Evolutionary conservation across 2,113 vertebrate species (phyloP).

Genomic region (Eublepharis macularius): DNA sequence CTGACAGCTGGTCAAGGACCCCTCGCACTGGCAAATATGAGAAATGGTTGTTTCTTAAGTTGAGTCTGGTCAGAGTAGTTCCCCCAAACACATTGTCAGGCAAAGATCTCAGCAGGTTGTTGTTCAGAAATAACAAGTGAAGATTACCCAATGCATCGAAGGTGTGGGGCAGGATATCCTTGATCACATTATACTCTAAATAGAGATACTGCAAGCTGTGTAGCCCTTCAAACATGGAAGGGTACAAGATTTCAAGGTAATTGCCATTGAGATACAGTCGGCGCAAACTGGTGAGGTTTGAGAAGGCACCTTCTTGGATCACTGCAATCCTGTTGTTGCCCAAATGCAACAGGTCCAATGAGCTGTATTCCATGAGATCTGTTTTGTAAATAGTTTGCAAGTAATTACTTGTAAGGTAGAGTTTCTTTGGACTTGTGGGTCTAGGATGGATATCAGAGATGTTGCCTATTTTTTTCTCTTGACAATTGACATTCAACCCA

Average conservation of each 20-base stretch:
- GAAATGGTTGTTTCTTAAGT: constrained; percentile 97
- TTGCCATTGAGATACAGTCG: constrained; percentile 97
- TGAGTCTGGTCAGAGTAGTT: constrained; percentile 93
- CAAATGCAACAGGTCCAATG: constrained; percentile 93
- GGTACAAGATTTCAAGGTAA: constrained; percentile 92
- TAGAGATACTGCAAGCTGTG: constrained; percentile 97
- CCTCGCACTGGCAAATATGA: constrained; percentile 90
- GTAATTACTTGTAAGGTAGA: constrained; percentile 97
- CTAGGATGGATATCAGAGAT: constrained; percentile 92
- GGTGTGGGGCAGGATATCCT: constrained; percentile 90
- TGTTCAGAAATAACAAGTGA: constrained; percentile 95
- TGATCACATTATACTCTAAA: constrained; percentile 98
- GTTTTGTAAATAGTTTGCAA: constrained; percentile 88
- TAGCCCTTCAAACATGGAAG: constrained; percentile 88
- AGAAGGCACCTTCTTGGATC: constrained; percentile 95
- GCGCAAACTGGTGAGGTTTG: constrained; percentile 92
- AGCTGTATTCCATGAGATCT: constrained; percentile 89
- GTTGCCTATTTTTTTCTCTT: constrained; percentile 93
- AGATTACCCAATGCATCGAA: constrained; percentile 92
- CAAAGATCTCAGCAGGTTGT: constrained; percentile 91
- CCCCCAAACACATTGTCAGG: constrained; percentile 90
- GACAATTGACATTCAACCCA: constrained; percentile 94
- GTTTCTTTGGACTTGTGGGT: constrained; percentile 95
- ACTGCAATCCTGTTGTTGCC: constrained; percentile 95
- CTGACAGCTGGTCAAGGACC: constrained; percentile 94